These are phyloP conservation scores for Zaprionus gabonicus DNA, from an alignment of 1,140 invertebrate genomes.

Conservation along the genomic window DNA sequence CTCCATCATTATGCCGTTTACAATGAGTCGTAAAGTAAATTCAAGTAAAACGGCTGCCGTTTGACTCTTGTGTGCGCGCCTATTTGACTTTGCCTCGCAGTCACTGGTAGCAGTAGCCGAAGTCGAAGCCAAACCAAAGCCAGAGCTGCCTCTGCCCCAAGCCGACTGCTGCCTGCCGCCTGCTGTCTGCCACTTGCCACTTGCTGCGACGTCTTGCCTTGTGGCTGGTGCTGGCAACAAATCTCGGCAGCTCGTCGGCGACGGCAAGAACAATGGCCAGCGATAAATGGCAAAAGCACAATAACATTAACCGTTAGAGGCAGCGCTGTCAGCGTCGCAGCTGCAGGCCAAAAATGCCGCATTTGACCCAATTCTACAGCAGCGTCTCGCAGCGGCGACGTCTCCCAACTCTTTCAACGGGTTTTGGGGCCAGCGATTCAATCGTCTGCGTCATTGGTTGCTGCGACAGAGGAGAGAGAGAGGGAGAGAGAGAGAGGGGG, in stretches of 20 bases:
- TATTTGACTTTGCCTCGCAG: conserved; percentile 45
- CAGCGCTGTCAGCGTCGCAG: conserved; percentile 44
- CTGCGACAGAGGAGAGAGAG: not conserved
- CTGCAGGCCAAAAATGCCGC: conserved; percentile 69
- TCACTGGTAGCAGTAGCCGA: not conserved
- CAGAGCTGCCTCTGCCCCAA: not conserved
- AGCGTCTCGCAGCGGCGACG: conserved; percentile 15
- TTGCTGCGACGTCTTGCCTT: not conserved
- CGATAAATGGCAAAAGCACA: conserved; percentile 79
- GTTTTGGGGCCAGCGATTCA: conserved; percentile 56
- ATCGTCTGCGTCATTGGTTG: conserved; percentile 64
- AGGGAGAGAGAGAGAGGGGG: not conserved
- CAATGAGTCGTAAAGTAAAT: conserved; percentile 74
- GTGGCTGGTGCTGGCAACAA: conserved; percentile 23
- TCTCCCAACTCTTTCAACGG: conserved; percentile 64
- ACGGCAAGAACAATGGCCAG: conserved; percentile 66
- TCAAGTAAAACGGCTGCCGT: conserved; percentile 58
- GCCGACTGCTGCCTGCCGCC: not conserved
- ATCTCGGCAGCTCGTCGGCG: conserved; percentile 22
- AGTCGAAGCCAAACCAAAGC: not conserved
- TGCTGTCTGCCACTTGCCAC: conserved; percentile 6
- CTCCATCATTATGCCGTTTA: conserved; percentile 61
- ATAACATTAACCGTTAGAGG: conserved; percentile 79
- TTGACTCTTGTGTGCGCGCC: conserved; percentile 59
- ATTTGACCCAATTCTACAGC: conserved; percentile 70